Evolutionary conservation across 2,888 invertebrate genomes (phyloP).

Genomic region (Tinea semifulvella): DNA sequence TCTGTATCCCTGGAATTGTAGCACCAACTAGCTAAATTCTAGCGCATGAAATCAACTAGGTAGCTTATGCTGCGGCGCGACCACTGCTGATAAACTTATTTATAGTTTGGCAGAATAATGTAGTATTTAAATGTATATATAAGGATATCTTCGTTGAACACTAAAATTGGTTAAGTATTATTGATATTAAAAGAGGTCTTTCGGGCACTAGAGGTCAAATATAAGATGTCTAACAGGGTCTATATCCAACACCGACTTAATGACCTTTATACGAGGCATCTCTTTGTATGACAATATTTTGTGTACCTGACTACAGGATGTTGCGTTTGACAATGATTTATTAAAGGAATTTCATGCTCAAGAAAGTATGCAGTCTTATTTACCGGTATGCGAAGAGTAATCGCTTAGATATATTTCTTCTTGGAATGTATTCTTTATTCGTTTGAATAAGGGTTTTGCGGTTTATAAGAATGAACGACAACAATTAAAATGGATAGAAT

Average conservation of each 20-base stretch:
- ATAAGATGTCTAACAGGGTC: neutral
- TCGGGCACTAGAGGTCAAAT: neutral
- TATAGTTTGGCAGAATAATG: too few species aligned
- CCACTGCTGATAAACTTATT: too few species aligned
- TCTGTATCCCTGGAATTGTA: too few species aligned
- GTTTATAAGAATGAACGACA: neutral
- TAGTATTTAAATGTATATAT: too few species aligned
- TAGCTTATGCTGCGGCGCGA: too few species aligned
- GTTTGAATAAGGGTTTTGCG: neutral
- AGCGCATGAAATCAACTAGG: too few species aligned
- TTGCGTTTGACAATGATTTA: conserved; percentile 10
- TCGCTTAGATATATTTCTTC: conserved; percentile 4
- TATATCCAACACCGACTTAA: conserved; percentile 26
- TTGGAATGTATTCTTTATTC: neutral
- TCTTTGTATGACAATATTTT: conserved; percentile 13
- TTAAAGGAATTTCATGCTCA: conserved; percentile 2
- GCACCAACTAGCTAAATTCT: too few species aligned
- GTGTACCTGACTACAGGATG: conserved; percentile 9
- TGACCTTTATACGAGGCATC: conserved; percentile 25
- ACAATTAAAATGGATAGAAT: neutral
- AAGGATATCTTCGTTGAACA: too few species aligned
- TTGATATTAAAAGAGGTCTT: too few species aligned
- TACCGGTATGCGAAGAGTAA: neutral
- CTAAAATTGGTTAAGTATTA: too few species aligned
- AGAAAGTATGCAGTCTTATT: conserved; percentile 5